Evolutionary conservation across 1,140 invertebrate genomes (phyloP).

Genomic region (Anastrepha obliqua): DNA sequence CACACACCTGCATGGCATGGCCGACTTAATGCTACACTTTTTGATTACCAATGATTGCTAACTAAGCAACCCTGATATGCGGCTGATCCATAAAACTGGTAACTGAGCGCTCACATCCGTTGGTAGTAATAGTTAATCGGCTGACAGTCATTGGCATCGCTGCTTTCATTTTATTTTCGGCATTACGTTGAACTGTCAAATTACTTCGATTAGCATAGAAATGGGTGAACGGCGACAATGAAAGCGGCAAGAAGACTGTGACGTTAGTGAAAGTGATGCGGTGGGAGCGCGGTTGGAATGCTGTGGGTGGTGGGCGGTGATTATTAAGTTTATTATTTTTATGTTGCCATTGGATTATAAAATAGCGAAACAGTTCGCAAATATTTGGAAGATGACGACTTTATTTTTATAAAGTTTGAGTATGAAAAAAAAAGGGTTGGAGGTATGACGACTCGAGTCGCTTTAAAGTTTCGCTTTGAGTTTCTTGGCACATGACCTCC

Average conservation of each 20-base stretch:
- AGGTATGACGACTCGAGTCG: too few relatives aligned
- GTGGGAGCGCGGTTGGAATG: too few relatives aligned
- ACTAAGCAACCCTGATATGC: conserved; percentile 39
- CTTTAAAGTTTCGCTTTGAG: too few relatives aligned
- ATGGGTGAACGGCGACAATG: conserved; percentile 16
- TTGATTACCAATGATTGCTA: conserved; percentile 46
- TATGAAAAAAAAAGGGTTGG: too few relatives aligned
- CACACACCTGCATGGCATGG: conserved; percentile 23
- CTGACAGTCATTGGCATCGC: conserved; percentile 31
- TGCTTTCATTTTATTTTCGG: conserved; percentile 53
- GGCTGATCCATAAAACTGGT: conserved; percentile 18
- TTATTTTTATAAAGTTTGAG: neutral
- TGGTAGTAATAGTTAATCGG: neutral
- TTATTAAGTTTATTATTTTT: conserved; percentile 43
- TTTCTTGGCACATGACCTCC: too few relatives aligned
- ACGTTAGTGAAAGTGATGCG: neutral
- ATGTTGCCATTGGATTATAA: conserved; percentile 30
- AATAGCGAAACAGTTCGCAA: neutral
- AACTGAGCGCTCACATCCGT: neutral
- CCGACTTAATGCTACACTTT: neutral
- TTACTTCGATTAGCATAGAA: conserved; percentile 57
- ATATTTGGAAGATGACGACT: neutral
- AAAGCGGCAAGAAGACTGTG: neutral
- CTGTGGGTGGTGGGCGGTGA: neutral
- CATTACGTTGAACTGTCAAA: conserved; percentile 56